Evolutionary conservation across 2,888 invertebrate genomes (phyloP).

Genomic region (Andrena marginata): DNA sequence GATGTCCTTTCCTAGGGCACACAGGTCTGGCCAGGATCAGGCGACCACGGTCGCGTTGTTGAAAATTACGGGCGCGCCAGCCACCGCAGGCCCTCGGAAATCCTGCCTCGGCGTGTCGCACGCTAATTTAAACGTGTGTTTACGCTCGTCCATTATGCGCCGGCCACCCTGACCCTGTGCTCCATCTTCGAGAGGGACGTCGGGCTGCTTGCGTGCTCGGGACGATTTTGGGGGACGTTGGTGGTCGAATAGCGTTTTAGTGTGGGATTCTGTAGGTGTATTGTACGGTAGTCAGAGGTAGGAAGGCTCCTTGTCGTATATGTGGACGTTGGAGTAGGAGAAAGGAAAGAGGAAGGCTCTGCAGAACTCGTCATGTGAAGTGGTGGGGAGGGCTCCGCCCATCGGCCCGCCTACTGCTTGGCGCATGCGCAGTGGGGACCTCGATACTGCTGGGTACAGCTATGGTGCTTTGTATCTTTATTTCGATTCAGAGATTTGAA

Average conservation of each 20-base stretch:
- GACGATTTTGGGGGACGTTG: background rate
- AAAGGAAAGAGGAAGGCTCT: no score
- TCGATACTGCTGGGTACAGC: no score
- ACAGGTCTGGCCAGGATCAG: conserved; percentile 44
- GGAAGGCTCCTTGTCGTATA: no score
- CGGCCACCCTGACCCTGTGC: background rate
- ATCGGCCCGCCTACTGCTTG: no score
- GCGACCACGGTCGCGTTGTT: conserved; percentile 55
- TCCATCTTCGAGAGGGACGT: conserved; percentile 7
- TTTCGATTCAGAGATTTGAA: no score
- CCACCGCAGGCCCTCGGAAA: conserved; percentile 16
- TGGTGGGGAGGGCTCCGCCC: no score
- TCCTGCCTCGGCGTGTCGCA: conserved; percentile 8
- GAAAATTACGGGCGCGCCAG: conserved; percentile 54
- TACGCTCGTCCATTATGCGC: conserved; percentile 3
- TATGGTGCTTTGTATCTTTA: no score
- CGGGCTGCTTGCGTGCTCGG: background rate
- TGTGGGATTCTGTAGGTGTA: background rate
- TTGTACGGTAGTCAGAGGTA: no score
- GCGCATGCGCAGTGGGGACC: no score
- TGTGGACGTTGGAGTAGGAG: no score
- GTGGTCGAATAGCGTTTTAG: background rate
- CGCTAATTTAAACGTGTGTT: conserved; percentile 36
- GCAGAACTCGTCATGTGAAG: no score
- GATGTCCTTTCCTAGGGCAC: conserved; percentile 58